Conservation (phyloP, 2,113 vertebrate genomes). For the Pelusios castaneus region DNA sequence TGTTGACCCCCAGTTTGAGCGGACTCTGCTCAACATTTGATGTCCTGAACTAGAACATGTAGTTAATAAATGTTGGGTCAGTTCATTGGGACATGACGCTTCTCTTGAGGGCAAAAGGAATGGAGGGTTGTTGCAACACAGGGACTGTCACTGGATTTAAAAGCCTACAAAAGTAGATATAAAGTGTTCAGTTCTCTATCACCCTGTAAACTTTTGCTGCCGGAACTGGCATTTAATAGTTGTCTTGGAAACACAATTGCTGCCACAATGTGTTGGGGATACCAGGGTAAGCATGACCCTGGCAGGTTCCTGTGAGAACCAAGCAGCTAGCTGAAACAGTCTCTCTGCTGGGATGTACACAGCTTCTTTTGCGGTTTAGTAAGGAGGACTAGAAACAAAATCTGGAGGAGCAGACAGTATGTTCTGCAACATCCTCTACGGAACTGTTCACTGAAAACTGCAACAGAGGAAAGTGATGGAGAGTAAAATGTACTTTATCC, state of each 20-base stretch:
- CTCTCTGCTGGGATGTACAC: fast-evolving
- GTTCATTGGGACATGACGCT: background rate
- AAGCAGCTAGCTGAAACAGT: background rate
- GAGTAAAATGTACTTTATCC: background rate
- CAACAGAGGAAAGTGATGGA: background rate
- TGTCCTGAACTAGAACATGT: background rate
- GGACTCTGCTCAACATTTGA: constrained; percentile 64
- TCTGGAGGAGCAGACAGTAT: background rate
- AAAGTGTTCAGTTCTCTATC: fast-evolving
- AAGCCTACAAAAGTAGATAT: background rate
- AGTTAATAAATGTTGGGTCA: constrained; percentile 62
- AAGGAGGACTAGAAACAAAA: background rate
- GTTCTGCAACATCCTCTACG: background rate
- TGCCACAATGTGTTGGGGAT: background rate
- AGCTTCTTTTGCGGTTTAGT: background rate
- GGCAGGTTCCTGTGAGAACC: background rate
- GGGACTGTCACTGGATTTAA: background rate
- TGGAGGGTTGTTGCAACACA: constrained; percentile 38
- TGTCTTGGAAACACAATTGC: background rate
- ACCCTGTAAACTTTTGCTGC: background rate
- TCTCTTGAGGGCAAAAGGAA: constrained; percentile 1
- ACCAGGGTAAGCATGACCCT: fast-evolving
- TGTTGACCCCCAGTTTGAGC: background rate
- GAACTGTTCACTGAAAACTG: background rate
- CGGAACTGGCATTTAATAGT: background rate